phyloP scores from a whole-genome alignment of 2,797 vertebrate species.

The Cuniculus paca region DNA sequence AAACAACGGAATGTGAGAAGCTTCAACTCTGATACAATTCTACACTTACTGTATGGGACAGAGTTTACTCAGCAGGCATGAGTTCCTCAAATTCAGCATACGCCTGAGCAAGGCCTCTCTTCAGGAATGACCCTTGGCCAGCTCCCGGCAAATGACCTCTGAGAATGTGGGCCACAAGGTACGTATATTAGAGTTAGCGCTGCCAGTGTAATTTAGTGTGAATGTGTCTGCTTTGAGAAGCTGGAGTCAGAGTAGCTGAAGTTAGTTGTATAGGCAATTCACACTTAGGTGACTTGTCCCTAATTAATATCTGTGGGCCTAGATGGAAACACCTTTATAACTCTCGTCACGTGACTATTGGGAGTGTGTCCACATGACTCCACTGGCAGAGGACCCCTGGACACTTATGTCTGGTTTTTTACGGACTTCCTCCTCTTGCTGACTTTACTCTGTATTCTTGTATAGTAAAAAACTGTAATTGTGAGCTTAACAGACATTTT shows the following conservation, averaged over 20 bases:
- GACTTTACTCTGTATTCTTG: not conserved
- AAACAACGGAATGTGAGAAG: not conserved
- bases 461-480: not conserved
- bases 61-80: not conserved
- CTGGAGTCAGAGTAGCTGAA: not conserved
- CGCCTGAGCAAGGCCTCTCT: not conserved
- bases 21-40: not conserved
- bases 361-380: not conserved
- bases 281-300: not conserved
- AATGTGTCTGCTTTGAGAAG: not conserved
- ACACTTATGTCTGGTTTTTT: not conserved
- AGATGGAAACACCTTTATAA: not conserved
- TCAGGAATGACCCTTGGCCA: not conserved
- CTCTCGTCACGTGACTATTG: not conserved
- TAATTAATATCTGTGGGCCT: not conserved
- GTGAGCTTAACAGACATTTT: not conserved
- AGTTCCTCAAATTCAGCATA: not conserved
- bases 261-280: not conserved
- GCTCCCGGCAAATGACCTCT: not conserved
- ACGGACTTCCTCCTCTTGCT: not conserved
- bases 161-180: not conserved
- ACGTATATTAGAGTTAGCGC: not conserved
- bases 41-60: not conserved
- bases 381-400: not conserved
- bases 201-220: not conserved